phyloP scores from a whole-genome alignment of 2,888 invertebrate species.

The Drosophila putrida region DNA sequence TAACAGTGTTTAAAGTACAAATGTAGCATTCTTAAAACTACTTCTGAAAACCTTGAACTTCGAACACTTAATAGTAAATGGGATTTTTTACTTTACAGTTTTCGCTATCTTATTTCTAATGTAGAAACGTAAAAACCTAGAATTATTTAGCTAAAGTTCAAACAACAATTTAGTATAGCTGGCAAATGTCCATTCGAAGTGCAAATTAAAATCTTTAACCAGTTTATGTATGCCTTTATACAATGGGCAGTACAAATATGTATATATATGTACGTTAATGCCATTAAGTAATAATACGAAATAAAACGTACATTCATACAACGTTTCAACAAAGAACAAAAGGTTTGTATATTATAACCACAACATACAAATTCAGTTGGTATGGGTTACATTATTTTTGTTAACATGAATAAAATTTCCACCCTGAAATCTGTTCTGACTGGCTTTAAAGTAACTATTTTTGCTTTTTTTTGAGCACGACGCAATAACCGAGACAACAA shows the following conservation, averaged over 20 bases:
- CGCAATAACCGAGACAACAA: conserved; percentile 46
- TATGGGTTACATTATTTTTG: neutral
- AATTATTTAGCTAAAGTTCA: neutral
- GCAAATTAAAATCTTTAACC: neutral
- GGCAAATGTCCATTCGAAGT: neutral
- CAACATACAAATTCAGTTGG: neutral
- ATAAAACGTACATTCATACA: conserved; percentile 1
- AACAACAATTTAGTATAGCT: neutral
- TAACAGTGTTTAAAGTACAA: neutral
- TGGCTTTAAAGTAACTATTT: conserved; percentile 31
- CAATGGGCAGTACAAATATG: neutral
- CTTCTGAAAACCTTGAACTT: neutral
- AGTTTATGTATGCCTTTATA: neutral
- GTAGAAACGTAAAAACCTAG: neutral
- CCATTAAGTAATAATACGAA: conserved; percentile 16
- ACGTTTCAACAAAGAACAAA: conserved; percentile 8
- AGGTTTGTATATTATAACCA: neutral
- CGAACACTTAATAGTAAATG: neutral
- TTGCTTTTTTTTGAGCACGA: conserved; percentile 22
- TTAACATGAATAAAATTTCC: conserved; percentile 10
- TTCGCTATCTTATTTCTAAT: neutral
- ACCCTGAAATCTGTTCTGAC: conserved; percentile 1
- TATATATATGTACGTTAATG: too few relatives aligned
- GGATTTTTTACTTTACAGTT: neutral
- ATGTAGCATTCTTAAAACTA: neutral